Conservation (phyloP, 2,888 invertebrate genomes). For the Pasiphila rectangulata region DNA sequence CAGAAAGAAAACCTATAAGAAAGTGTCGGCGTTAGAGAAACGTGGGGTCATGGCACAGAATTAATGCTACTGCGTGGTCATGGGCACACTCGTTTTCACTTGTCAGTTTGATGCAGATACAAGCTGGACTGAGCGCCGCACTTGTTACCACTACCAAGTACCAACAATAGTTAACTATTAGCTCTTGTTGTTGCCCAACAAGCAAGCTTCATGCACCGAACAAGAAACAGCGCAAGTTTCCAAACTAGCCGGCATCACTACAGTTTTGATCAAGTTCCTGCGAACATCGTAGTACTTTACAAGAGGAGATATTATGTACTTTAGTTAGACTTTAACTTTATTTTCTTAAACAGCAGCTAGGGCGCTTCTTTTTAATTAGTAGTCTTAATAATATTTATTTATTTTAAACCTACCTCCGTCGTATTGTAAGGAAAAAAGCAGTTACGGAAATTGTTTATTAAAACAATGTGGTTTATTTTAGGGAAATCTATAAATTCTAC, state of each 20-base stretch:
- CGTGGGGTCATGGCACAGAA: slow-evolving; percentile 43
- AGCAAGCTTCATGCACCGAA: slow-evolving; percentile 25
- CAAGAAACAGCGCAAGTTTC: slow-evolving; percentile 31
- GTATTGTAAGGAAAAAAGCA: background rate
- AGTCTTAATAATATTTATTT: background rate
- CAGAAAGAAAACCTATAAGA: slow-evolving; percentile 28
- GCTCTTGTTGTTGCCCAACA: slow-evolving; percentile 30
- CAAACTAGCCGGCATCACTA: slow-evolving; percentile 30
- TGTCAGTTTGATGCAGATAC: slow-evolving; percentile 38
- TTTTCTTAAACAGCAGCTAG: background rate
- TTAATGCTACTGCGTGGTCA: slow-evolving; percentile 24
- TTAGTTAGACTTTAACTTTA: slow-evolving; percentile 3
- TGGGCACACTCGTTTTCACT: slow-evolving; percentile 54
- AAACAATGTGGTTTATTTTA: too few relatives aligned
- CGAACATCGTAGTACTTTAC: slow-evolving; percentile 44
- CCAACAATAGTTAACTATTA: slow-evolving; percentile 31
- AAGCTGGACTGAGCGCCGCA: slow-evolving; percentile 29
- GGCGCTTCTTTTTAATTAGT: background rate
- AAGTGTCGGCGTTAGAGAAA: slow-evolving; percentile 45
- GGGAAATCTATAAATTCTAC: too few relatives aligned
- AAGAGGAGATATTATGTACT: slow-evolving; percentile 1
- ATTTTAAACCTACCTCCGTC: background rate
- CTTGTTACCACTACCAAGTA: slow-evolving; percentile 22
- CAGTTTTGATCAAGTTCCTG: slow-evolving; percentile 37
- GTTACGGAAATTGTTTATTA: slow-evolving; percentile 11